A percentile compares a stretch with the other conserved stretches of the same genome.
These are phyloP conservation scores for Megaceryle maxima DNA, from an alignment of 2,113 vertebrate species.

Conservation along the genomic window DNA sequence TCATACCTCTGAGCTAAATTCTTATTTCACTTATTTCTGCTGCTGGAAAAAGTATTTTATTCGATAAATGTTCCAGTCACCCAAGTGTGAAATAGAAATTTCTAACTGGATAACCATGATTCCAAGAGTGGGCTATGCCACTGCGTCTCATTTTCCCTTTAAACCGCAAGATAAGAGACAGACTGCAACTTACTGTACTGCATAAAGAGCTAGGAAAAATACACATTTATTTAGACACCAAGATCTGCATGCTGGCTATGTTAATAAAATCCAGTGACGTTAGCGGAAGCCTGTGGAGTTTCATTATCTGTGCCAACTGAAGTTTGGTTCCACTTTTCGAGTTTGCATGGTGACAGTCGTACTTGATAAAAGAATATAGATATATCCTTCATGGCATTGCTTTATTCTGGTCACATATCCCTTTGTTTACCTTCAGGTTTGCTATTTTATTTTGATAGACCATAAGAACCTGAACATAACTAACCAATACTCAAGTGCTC, in stretches of 20 bases:
- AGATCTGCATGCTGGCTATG: background rate
- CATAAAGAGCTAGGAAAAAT: background rate
- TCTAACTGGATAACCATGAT: background rate
- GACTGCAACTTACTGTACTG: background rate
- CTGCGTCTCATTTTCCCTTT: background rate
- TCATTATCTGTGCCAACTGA: background rate
- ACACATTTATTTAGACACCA: background rate
- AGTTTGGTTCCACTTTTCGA: background rate
- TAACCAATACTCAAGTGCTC: background rate
- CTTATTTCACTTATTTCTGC: conserved; percentile 7
- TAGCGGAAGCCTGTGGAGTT: background rate
- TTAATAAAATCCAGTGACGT: background rate
- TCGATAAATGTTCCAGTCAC: conserved; percentile 9
- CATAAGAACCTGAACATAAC: background rate
- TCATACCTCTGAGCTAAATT: background rate
- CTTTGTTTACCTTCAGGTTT: background rate
- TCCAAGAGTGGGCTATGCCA: background rate
- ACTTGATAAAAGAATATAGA: background rate
- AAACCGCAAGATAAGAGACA: background rate
- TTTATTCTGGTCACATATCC: background rate
- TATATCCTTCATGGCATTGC: background rate
- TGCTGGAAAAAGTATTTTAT: conserved; percentile 18
- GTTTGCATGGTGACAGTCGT: background rate
- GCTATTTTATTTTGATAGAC: background rate
- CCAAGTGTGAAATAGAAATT: conserved; percentile 45